Evolutionary conservation across 2,888 invertebrate genomes (phyloP), one percentile per base, ranked within the genome.

Genomic region (Rhagonycha fulva): DNA sequence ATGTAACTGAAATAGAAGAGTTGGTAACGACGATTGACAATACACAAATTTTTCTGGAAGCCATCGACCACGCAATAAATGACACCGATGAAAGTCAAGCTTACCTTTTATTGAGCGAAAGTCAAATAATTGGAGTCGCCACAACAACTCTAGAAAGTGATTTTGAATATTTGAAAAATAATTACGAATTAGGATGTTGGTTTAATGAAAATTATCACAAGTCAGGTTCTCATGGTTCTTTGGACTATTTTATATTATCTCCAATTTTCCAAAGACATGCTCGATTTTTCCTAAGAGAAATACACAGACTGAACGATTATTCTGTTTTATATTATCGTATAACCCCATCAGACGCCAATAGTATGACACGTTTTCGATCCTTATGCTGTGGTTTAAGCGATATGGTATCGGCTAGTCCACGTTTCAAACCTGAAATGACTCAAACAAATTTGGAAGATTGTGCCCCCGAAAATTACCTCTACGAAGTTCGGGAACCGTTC

Each of bases 221-320:
- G 62, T 74, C 78, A n/a, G 88, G 87, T 9, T 81, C 81, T 4
- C 86, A 87, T 80, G 90, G 89, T 0, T 81, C 86, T 7, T 80
- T 91, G 1, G 85, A 89, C 72, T 88, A 88, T 73, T 86, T 89
- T 47, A 84, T 91, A 5, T 82, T 93, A 79, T 91, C 91, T 12
- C 92, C 93, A 2, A 88, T 90, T 2, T 90, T 93, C 82, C 90
- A 91, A 78, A 88, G 89, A 10, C 90, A 91, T 79, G 86, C 89
- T 0, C 89, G 89, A 23, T 91, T 90, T 87, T 91, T 91, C 79
- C 85, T 93, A 81, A 88, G 91, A 66, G 94, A 95, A 81, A 79
- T 93, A 7, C 88, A 92, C 82, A 87, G 93, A 0, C 86, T 90
- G 12, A 89, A 90, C 5, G 88, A 87, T 12, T 91, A 89, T 81